phyloP scores from a whole-genome alignment of 2,888 invertebrate genomes.

The Petrolisthes manimaculis region DNA sequence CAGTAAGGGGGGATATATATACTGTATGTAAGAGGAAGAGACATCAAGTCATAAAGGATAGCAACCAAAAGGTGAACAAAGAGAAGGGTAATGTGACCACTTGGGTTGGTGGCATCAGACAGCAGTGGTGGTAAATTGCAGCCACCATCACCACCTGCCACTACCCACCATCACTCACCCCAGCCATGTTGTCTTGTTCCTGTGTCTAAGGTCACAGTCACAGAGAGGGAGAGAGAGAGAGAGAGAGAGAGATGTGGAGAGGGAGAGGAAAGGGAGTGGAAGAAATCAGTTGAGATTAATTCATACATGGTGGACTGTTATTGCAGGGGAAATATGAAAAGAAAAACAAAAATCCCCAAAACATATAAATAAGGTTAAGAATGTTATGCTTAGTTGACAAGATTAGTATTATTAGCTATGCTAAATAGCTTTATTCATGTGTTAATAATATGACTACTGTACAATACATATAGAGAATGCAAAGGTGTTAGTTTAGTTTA shows the following conservation, averaged over 20 bases:
- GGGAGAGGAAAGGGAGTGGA: neutral
- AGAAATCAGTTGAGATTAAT: neutral
- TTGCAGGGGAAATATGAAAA: neutral
- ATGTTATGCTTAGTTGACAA: neutral
- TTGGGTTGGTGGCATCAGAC: neutral
- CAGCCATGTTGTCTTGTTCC: slow-evolving; percentile 51
- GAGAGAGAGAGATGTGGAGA: neutral
- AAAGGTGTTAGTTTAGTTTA: neutral
- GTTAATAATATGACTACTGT: neutral
- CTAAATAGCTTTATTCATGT: neutral
- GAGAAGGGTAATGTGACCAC: neutral
- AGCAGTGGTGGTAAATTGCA: neutral
- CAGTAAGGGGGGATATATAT: neutral
- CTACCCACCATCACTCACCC: slow-evolving; percentile 47
- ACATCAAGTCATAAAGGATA: neutral
- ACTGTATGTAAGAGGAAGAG: neutral
- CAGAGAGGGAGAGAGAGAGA: slow-evolving; percentile 14
- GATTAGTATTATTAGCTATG: neutral
- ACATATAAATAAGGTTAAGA: neutral
- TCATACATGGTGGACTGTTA: neutral
- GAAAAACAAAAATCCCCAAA: neutral
- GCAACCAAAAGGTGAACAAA: neutral
- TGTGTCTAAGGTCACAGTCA: slow-evolving; percentile 26
- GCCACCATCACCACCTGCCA: neutral
- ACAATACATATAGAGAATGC: neutral